phyloP scores from a whole-genome alignment of 1,140 invertebrate genomes.

The Eumeta japonica region DNA sequence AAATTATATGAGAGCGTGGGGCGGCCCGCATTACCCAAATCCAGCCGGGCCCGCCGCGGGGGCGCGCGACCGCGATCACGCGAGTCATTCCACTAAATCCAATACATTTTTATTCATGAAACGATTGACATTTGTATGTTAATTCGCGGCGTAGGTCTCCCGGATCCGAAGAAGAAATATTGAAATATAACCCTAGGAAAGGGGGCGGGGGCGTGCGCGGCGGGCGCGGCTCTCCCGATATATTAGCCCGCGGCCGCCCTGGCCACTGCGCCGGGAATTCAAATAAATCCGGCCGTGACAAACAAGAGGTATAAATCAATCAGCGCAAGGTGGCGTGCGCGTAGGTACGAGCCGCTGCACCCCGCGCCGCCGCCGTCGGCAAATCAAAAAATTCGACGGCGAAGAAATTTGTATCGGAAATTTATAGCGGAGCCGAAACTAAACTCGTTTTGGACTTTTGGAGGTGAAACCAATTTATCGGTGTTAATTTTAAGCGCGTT shows the following conservation, averaged over 20 bases:
- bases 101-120: slow-evolving; percentile 59
- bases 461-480: too few relatives aligned
- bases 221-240: slow-evolving; percentile 45
- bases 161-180: slow-evolving; percentile 51
- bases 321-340: slow-evolving; percentile 48
- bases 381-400: too few relatives aligned
- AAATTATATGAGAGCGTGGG: too few relatives aligned
- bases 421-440: slow-evolving; percentile 46
- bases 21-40: too few relatives aligned
- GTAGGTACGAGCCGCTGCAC: too few relatives aligned
- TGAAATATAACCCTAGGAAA: slow-evolving; percentile 52
- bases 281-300: slow-evolving; percentile 59
- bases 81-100: slow-evolving; percentile 52
- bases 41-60: too few relatives aligned
- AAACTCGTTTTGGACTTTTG: slow-evolving; percentile 50
- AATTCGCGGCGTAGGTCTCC: slow-evolving; percentile 45
- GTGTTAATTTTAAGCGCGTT: too few relatives aligned
- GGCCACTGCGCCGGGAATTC: slow-evolving; percentile 50
- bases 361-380: too few relatives aligned
- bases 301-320: slow-evolving; percentile 61
- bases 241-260: slow-evolving; percentile 43
- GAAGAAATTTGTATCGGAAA: slow-evolving; percentile 51
- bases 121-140: slow-evolving; percentile 58
- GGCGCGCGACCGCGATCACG: slow-evolving; percentile 27
- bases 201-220: slow-evolving; percentile 47